phyloP scores from a whole-genome alignment of 2,797 vertebrate species.

The Smutsia temminckii region DNA sequence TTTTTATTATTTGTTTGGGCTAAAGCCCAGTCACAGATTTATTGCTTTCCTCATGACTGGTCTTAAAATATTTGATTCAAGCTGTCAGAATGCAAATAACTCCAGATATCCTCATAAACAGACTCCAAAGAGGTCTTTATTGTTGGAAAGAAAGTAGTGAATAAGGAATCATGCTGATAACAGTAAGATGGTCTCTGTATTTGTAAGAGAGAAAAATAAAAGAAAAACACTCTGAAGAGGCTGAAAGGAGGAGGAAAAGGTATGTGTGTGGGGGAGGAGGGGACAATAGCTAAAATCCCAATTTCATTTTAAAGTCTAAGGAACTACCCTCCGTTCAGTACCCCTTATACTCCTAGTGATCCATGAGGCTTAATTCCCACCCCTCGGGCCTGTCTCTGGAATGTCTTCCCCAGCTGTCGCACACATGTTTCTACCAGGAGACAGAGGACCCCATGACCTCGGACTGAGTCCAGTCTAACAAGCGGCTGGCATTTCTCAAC shows the following conservation, averaged over 20 bases:
- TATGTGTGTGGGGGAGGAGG: too few relatives aligned
- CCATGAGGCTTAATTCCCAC: background rate
- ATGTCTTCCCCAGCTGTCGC: background rate
- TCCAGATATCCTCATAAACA: constrained; percentile 70
- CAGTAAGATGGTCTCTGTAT: constrained; percentile 73
- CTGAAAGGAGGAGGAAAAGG: background rate
- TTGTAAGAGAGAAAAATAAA: constrained; percentile 61
- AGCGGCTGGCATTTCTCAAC: fast-evolving
- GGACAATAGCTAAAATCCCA: background rate
- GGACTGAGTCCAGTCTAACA: fast-evolving
- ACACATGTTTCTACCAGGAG: background rate
- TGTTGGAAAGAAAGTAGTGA: constrained; percentile 67
- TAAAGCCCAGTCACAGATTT: constrained; percentile 77
- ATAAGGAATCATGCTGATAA: constrained; percentile 67
- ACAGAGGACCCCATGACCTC: background rate
- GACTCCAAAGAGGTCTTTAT: constrained; percentile 68
- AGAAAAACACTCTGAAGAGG: background rate
- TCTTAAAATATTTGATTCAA: constrained; percentile 81
- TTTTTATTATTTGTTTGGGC: constrained; percentile 77
- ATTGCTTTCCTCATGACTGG: constrained; percentile 73
- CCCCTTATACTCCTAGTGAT: background rate
- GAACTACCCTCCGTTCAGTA: background rate
- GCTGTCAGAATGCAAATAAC: constrained; percentile 82
- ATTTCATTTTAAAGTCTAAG: background rate
- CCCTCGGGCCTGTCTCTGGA: background rate